Evolutionary conservation across 2,797 vertebrate species (phyloP).

Genomic region (Sebastes diaconus): DNA sequence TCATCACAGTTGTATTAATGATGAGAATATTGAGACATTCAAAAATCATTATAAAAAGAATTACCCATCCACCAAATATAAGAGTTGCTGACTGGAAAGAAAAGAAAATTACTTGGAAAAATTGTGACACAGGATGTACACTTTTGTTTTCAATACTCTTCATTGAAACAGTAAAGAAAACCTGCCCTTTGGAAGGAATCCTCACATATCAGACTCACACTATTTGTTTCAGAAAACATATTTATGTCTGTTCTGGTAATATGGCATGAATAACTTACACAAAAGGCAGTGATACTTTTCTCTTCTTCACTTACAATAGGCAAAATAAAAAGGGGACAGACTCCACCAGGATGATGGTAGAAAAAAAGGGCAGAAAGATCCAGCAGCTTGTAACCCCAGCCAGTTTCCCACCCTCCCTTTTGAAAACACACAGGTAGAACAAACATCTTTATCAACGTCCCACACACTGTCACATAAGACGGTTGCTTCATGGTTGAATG

Average conservation of each 20-base stretch:
- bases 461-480: slow-evolving; percentile 48
- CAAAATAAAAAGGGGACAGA: background rate
- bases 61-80: background rate
- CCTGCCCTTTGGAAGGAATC: background rate
- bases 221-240: background rate
- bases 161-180: background rate
- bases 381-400: background rate
- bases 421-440: slow-evolving; percentile 19
- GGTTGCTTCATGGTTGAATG: slow-evolving; percentile 33
- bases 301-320: slow-evolving; percentile 10
- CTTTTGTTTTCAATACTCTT: background rate
- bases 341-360: background rate
- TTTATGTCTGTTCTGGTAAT: background rate
- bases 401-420: background rate
- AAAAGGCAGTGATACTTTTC: background rate
- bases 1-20: background rate
- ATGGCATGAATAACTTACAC: background rate
- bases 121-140: background rate
- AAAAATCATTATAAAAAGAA: background rate
- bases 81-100: background rate
- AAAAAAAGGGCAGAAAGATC: background rate
- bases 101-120: background rate
- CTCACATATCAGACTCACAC: background rate
- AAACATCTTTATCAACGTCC: slow-evolving; percentile 14
- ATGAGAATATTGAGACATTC: background rate